phyloP scores from a whole-genome alignment of 1,140 invertebrate genomes.

The Littorina saxatilis region DNA sequence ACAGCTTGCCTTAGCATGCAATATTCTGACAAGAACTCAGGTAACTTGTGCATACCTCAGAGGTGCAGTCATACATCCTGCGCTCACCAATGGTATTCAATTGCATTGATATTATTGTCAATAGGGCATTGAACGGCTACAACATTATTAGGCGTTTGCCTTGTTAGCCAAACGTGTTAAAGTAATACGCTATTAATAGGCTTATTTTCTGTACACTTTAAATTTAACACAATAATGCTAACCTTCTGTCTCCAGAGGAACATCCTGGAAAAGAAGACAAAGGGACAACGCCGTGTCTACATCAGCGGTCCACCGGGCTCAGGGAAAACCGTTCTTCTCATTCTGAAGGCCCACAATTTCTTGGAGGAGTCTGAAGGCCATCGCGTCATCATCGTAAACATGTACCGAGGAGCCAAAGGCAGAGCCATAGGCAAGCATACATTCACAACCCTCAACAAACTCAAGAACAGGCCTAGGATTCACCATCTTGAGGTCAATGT shows the following conservation, averaged over 20 bases:
- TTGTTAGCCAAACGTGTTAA: too few species aligned
- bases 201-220: too few species aligned
- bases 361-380: neutral
- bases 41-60: neutral
- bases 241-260: too few species aligned
- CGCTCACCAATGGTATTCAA: too few species aligned
- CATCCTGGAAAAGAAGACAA: neutral
- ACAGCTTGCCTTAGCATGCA: neutral
- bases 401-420: slow-evolving; percentile 19
- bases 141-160: too few species aligned
- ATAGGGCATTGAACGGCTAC: too few species aligned
- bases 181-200: too few species aligned
- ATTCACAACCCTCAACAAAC: neutral
- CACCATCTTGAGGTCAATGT: neutral
- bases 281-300: slow-evolving; percentile 15
- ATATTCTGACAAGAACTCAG: neutral
- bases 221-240: too few species aligned
- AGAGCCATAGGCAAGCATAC: slow-evolving; percentile 1
- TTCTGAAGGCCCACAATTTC: neutral
- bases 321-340: slow-evolving; percentile 5
- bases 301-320: slow-evolving; percentile 23
- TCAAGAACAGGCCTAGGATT: neutral
- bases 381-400: slow-evolving; percentile 27
- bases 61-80: too few species aligned
- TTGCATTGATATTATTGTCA: too few species aligned